Percentiles rank a stretch among this genome's conserved stretches.
Evolutionary conservation across 2,888 invertebrate species (phyloP).

Genomic region (Oxycera nigricornis): DNA sequence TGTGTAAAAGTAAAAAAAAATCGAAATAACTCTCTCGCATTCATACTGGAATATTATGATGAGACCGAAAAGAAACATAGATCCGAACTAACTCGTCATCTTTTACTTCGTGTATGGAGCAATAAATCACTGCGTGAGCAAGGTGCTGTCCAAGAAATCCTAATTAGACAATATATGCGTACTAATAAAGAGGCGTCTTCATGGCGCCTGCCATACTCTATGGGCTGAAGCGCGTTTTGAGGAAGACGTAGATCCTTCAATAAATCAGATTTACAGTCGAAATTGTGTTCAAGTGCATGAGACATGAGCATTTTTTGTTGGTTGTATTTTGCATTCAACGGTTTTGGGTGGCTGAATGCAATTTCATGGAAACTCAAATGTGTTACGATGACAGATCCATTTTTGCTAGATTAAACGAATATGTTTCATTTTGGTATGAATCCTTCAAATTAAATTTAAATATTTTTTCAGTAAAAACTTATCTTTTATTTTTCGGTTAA

Average conservation of each 20-base stretch:
- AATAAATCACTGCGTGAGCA: constrained; percentile 43
- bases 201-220: constrained; percentile 42
- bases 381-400: neutral
- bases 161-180: constrained; percentile 44
- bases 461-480: no score
- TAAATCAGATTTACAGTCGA: constrained; percentile 18
- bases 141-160: constrained; percentile 45
- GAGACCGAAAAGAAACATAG: neutral
- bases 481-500: no score
- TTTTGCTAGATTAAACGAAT: no score
- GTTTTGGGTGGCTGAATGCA: neutral
- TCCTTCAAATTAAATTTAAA: no score
- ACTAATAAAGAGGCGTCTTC: constrained; percentile 43
- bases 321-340: neutral
- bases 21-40: neutral
- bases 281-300: neutral
- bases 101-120: constrained; percentile 17
- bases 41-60: neutral
- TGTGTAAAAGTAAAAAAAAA: neutral
- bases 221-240: neutral
- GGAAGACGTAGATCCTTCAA: neutral
- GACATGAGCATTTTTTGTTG: neutral
- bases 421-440: no score
- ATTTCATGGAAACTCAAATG: neutral
- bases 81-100: constrained; percentile 29